Base-by-base conservation (phyloP, 2,113 vertebrate genomes). In the Myrmecophaga tridactyla region DNA sequence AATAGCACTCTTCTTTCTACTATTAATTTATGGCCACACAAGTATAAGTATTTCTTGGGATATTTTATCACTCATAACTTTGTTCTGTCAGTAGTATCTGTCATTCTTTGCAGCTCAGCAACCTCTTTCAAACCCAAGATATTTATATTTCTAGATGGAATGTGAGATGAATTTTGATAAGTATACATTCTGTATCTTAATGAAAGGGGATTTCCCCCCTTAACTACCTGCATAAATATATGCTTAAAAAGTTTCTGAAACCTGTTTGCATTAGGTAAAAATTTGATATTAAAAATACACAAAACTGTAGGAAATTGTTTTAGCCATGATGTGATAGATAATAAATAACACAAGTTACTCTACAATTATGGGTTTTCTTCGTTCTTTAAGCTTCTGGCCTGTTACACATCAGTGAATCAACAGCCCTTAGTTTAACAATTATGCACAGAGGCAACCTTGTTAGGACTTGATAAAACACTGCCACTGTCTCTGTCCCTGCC, bases 141-240 rank as follows among this genome's bases (percentile, higher is more conserved):
- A 96, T 97, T 97, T 98, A 27, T 95, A 96, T 97, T 98, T 98
- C 96, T 97, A 95, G 96, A 94, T 92, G 96, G 94, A 96, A 94
- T 96, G 97, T 90, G 89, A 96, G 96, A 96, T 95, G 95, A 97
- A 97, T 97, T 92, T 96, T 98, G 97, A 98, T 97, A 98, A 98
- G 94, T 95, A 97, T 67, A 89, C 58, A 97, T 90, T 97, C 18
- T n/a, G 75, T 96, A 96, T 89, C 95, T 82, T 96, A 94, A 94
- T 97, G 93, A 93, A 97, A 94, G 95, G 89, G 92, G 70, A 90
- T 92, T 93, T 94, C 51, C 18, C 36, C 96, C 94, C 51, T 62
- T 63, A 78, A 95, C 86, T 51, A 85, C 90, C 93, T 86, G 82
- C 78, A 94, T 91, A 29, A 4, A 91, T 65, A 83, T 96, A 94